These are phyloP conservation scores for Dichetophora obliterata DNA, from an alignment of 2,888 invertebrate genomes.

Conservation along the genomic window DNA sequence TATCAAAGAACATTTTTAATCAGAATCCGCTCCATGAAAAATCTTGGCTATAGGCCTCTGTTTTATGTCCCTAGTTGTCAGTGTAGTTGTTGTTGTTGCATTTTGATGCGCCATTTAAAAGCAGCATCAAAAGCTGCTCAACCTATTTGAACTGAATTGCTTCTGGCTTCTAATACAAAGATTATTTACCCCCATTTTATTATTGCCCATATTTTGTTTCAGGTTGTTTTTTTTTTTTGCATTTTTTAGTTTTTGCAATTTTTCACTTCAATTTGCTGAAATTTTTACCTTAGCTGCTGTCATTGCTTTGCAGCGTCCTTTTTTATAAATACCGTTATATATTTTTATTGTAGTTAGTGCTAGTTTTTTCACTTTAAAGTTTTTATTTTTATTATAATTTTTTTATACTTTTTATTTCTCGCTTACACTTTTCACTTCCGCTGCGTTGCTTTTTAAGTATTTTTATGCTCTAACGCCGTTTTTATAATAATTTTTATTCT, in stretches of 20 bases:
- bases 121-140: neutral
- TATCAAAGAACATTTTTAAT: too few species aligned
- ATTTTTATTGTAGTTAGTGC: neutral
- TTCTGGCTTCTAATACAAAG: neutral
- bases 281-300: neutral
- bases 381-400: neutral
- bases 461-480: neutral
- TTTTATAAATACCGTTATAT: neutral
- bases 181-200: neutral
- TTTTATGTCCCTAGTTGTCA: neutral
- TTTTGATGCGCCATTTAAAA: neutral
- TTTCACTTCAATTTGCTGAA: neutral
- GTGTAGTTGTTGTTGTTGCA: neutral
- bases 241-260: neutral
- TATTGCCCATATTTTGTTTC: neutral
- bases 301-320: neutral
- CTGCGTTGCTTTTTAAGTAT: constrained; percentile 6
- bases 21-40: too few species aligned
- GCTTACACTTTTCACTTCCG: neutral
- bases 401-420: neutral
- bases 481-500: neutral
- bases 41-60: too few species aligned
- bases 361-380: neutral
- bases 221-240: neutral
- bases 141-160: neutral